A percentile compares a stretch with the other conserved stretches of the same genome.
phyloP scores from a whole-genome alignment of 2,888 invertebrate genomes.

The Hypolimnas misippus region DNA sequence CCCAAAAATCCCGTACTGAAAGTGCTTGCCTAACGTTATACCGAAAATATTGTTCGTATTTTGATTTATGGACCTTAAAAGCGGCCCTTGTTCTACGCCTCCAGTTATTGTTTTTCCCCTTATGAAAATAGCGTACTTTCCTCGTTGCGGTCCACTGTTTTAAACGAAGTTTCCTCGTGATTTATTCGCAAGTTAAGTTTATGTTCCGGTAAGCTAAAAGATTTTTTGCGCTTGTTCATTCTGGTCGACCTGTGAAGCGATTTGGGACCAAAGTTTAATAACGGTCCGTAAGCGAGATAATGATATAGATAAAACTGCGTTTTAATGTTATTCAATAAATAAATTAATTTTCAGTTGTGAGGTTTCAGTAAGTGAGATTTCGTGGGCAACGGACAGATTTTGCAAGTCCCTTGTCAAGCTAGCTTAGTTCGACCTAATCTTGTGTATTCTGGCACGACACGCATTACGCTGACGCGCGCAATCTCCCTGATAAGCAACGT shows the following conservation, averaged over 20 bases:
- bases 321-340: background rate
- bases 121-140: conserved; percentile 77
- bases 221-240: conserved; percentile 39
- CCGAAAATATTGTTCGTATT: conserved; percentile 76
- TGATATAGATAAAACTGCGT: background rate
- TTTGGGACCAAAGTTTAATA: conserved; percentile 22
- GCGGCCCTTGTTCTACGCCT: conserved; percentile 73
- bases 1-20: conserved; percentile 67
- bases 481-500: conserved; percentile 36
- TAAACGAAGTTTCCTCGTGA: conserved; percentile 58
- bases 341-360: conserved; percentile 10
- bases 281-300: background rate
- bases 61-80: conserved; percentile 81
- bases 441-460: conserved; percentile 39
- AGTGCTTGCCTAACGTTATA: conserved; percentile 66
- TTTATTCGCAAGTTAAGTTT: conserved; percentile 60
- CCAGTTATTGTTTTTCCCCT: conserved; percentile 80
- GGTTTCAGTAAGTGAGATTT: conserved; percentile 19
- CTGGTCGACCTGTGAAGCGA: conserved; percentile 25
- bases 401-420: conserved; percentile 36
- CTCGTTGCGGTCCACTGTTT: conserved; percentile 63
- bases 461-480: conserved; percentile 35
- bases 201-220: conserved; percentile 62
- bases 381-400: conserved; percentile 25
- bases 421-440: conserved; percentile 38